Conservation (phyloP, 1,140 invertebrate genomes). For the Solen grandis region DNA sequence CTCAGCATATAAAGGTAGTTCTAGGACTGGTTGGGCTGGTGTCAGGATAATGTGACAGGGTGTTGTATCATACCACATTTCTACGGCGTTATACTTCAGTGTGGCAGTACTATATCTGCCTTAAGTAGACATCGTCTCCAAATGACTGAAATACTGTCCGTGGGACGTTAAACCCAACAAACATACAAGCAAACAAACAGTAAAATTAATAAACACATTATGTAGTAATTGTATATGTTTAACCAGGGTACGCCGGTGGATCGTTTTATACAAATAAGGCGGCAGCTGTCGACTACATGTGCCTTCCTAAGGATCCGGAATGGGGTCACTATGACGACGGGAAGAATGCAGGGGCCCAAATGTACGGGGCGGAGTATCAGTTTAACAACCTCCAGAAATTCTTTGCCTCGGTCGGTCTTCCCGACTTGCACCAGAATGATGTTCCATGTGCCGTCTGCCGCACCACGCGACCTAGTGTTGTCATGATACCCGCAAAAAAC, state of each 20-base stretch:
- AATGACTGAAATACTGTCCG: too few relatives aligned
- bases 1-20: too few relatives aligned
- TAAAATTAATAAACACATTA: too few relatives aligned
- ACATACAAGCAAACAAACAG: too few relatives aligned
- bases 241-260: slow-evolving; percentile 9
- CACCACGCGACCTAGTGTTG: slow-evolving; percentile 13
- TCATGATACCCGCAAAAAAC: slow-evolving; percentile 56
- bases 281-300: neutral
- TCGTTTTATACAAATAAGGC: slow-evolving; percentile 7
- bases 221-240: too few relatives aligned
- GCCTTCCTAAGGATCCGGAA: slow-evolving; percentile 4
- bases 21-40: too few relatives aligned
- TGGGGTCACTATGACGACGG: neutral
- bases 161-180: too few relatives aligned
- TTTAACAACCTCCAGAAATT: neutral
- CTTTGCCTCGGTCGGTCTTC: neutral
- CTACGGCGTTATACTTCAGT: too few relatives aligned
- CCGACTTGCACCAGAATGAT: slow-evolving; percentile 13
- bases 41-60: too few relatives aligned
- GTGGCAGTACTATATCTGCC: too few relatives aligned
- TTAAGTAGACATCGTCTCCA: too few relatives aligned
- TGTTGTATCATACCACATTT: too few relatives aligned
- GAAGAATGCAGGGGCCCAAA: neutral
- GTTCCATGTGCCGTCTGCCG: slow-evolving; percentile 56
- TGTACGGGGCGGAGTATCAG: slow-evolving; percentile 21